Evolutionary conservation across 2,797 vertebrate species (phyloP).

Genomic region (Falco rusticolus): DNA sequence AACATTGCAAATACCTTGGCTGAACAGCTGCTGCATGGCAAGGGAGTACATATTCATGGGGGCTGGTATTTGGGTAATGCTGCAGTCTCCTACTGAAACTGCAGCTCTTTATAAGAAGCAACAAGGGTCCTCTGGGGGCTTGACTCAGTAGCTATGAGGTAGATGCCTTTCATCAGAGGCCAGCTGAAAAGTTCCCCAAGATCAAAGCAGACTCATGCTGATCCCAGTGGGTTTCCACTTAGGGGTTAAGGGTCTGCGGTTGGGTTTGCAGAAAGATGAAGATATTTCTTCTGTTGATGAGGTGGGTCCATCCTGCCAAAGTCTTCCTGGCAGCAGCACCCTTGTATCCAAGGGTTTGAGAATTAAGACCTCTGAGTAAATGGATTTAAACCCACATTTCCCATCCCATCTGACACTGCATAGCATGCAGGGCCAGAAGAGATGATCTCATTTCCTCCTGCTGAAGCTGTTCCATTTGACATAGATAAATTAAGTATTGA

Average conservation of each 20-base stretch:
- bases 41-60: not conserved
- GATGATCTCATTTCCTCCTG: constrained; percentile 42
- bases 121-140: not conserved
- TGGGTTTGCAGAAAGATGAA: not conserved
- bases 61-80: not conserved
- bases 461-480: constrained; percentile 10
- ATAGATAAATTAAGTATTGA: constrained; percentile 66
- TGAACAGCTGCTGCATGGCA: not conserved
- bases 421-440: rapidly evolving
- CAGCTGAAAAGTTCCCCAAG: not conserved
- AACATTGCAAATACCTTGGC: not conserved
- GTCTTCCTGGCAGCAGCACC: not conserved
- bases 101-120: not conserved
- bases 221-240: not conserved
- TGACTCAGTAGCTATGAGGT: not conserved
- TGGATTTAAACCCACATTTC: not conserved
- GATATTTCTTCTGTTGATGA: not conserved
- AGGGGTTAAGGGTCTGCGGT: not conserved
- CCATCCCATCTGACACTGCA: not conserved
- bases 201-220: not conserved
- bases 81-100: not conserved
- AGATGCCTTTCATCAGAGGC: constrained; percentile 1
- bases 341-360: not conserved
- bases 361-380: not conserved
- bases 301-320: not conserved